Evolutionary conservation across 1,140 invertebrate species (phyloP), one percentile per base, ranked within the genome.

Genomic region (Drosophila sp.): DNA sequence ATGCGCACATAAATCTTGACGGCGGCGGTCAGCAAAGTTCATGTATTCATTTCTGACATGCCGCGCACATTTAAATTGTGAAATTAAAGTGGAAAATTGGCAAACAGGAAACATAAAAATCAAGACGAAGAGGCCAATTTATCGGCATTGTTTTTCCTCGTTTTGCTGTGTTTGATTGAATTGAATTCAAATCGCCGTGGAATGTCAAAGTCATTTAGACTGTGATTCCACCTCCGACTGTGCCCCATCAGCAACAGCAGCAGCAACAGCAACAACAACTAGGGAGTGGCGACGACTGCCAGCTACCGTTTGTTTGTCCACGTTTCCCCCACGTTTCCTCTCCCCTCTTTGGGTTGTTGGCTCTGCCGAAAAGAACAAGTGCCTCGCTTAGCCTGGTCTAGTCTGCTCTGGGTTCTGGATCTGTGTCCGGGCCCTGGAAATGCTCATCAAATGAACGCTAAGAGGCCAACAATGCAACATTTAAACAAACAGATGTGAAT

Each of bases 151-250:
- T 71, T 73, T 74, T 79, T 72, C 86, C 77, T 69, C 2, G 7
- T 38, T 38, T 38, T 38, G 8, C 35, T 7, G 33, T 27, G 23
- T 50, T 91, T 91, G 90, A 91, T 91, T 91, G 90, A 91, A 91
- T 91, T 91, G 90, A 91, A 91, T 91, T 91, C 90, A 91, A 91
- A 91, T 91, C 89, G 78, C 85, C n/a, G 29, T 47, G 75, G 89
- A 91, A 91, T 91, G 89, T 89, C 79, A 89, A 79, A 91, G 84
- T 86, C 89, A 80, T 91, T 89, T 91, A 56, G 72, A 70, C 57
- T 32, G 66, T 69, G 70, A 72, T 25, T n/a, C 60, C 44, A 73
- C 35, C 47, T 56, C 47, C 29, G 30, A 41, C 32, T 62, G 33
- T 8, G 7, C 33, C 33, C 33, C 33, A 17, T 17, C 72, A 44